Percentiles rank a stretch among this genome's conserved stretches.
Conservation (phyloP, 2,797 vertebrate genomes). For the Taeniopygia guttata region DNA sequence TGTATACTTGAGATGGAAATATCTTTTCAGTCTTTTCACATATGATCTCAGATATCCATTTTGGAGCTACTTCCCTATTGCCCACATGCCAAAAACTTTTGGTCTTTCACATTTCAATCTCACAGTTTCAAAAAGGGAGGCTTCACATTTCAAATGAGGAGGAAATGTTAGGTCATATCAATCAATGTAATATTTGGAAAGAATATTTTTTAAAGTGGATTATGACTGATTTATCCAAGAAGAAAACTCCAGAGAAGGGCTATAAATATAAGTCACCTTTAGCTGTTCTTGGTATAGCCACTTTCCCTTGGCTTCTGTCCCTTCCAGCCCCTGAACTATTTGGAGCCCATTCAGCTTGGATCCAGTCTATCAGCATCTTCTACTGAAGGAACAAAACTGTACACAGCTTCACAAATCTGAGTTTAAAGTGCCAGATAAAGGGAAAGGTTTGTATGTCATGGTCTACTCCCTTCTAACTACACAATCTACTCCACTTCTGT, state of each 20-base stretch:
- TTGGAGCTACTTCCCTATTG: background rate
- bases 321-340: background rate
- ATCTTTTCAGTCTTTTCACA: background rate
- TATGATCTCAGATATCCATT: background rate
- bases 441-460: background rate
- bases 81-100: background rate
- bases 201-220: background rate
- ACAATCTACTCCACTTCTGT: too few relatives aligned
- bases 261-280: background rate
- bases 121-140: slow-evolving; percentile 4
- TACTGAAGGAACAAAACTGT: background rate
- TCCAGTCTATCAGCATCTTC: background rate
- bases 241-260: background rate
- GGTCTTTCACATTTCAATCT: background rate
- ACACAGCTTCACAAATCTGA: background rate
- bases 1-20: background rate
- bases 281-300: background rate
- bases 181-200: background rate
- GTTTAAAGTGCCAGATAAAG: background rate
- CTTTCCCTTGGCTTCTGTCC: background rate
- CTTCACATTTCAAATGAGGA: background rate
- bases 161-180: background rate
- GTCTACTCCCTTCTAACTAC: background rate
- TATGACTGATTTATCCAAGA: background rate
- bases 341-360: background rate